Percentiles rank a stretch among this genome's conserved stretches.
Evolutionary conservation across 2,797 vertebrate species (phyloP).

Genomic region (Takifugu rubripes): DNA sequence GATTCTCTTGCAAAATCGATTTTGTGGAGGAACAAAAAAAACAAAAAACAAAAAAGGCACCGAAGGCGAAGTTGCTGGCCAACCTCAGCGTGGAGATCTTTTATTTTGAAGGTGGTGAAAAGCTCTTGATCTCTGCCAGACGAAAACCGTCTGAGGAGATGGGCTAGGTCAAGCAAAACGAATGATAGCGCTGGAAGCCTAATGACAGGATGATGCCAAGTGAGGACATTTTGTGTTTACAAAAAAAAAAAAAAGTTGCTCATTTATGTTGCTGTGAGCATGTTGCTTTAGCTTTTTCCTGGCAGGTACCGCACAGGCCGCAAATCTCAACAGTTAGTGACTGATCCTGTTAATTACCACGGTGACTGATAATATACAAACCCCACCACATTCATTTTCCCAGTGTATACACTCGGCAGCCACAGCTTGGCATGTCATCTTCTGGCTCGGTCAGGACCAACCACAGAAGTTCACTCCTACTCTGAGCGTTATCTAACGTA

Average conservation of each 20-base stretch:
- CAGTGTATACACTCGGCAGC: constrained; percentile 15
- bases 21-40: constrained; percentile 41
- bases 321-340: constrained; percentile 29
- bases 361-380: constrained; percentile 35
- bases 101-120: constrained; percentile 54
- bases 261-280: constrained; percentile 13
- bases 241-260: constrained; percentile 5
- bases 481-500: constrained; percentile 45
- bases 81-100: constrained; percentile 39
- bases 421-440: constrained; percentile 32
- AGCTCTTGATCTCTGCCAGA: constrained; percentile 37
- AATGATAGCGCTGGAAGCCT: constrained; percentile 30
- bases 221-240: constrained; percentile 17
- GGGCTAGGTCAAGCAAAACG: constrained; percentile 26
- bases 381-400: constrained; percentile 16
- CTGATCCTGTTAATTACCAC: constrained; percentile 40
- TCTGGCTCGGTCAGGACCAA: constrained; percentile 18
- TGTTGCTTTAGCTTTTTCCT: constrained; percentile 42
- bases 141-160: constrained; percentile 28
- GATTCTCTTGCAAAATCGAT: constrained; percentile 6
- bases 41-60: constrained; percentile 19
- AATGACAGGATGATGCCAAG: constrained; percentile 10
- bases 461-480: constrained; percentile 31
- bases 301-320: constrained; percentile 27
- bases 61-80: constrained; percentile 23